Base-by-base conservation (phyloP, 2,888 invertebrate genomes). In the Lasiommata megera region DNA sequence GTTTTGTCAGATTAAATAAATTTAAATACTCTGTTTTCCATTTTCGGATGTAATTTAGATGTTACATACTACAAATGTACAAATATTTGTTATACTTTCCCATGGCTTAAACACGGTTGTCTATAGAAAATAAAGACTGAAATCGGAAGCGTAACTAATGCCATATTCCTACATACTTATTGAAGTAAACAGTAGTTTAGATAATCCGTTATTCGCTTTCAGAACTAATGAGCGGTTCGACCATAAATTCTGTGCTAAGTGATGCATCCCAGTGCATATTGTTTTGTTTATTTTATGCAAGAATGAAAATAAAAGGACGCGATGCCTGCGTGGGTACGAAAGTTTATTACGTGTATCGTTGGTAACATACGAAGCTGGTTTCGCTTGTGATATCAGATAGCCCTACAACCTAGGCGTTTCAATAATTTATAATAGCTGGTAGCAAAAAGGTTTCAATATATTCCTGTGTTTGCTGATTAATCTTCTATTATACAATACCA, bases 171-270 rank as follows among this genome's bases (percentile, higher is more conserved):
- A 23, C n/a, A n/a, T n/a, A n/a, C 23, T 23, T 34, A 34, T 34
- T 11, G 34, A 54, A 51, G 50, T 31, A 46, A 57, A 43, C 34
- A 52, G 55, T 46, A 52, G 58, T 58, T 54, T n/a, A 50, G 29
- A 50, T 38, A 31, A 58, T 53, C 59, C 59, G 61, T 72, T 76
- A 77, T 74, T 79, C 76, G 71, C 73, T 78, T 78, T 79, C 76
- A 70, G 77, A 70, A 71, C 72, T 81, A 84, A 82, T 77, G 79
- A 79, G 74, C 68, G 59, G 62, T 64, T 51, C 37, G 46, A 50
- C 57, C 56, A 72, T 74, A 74, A 74, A 74, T 74, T 48, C 54
- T 54, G 71, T 70, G 67, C 64, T 70, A 67, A 74, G 61, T 65
- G 68, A 71, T 71, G 71, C 72, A 62, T 63, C 67, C 68, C 62